phyloP scores from a whole-genome alignment of 2,797 vertebrate genomes.

The Enteromius paludinosus region DNA sequence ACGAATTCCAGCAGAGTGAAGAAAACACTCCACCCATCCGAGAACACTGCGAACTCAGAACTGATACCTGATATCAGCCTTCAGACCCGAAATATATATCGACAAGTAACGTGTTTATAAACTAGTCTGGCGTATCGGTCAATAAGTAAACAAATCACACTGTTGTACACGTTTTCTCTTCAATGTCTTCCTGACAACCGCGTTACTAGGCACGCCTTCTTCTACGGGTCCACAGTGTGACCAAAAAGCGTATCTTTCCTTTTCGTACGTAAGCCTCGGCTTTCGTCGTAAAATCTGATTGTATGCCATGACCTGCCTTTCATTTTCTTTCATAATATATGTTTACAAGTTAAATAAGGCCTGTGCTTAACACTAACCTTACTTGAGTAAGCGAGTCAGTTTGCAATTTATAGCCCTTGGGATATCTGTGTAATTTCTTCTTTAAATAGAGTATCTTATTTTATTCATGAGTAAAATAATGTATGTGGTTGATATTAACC shows the following conservation, averaged over 20 bases:
- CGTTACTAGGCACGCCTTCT: constrained; percentile 68
- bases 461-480: neutral
- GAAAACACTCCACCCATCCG: constrained; percentile 15
- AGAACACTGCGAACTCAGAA: neutral
- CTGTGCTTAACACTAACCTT: no score
- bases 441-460: neutral
- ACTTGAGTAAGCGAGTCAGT: neutral
- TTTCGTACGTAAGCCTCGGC: neutral
- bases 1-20: neutral
- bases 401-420: neutral
- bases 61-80: neutral
- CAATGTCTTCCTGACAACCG: constrained; percentile 75
- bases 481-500: neutral
- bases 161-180: constrained; percentile 16
- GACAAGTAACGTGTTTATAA: neutral
- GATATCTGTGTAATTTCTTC: neutral
- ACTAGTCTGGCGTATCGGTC: neutral
- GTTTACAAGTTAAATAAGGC: no score
- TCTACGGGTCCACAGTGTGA: constrained; percentile 64
- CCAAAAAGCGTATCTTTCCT: constrained; percentile 12
- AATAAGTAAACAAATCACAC: constrained; percentile 28
- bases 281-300: neutral
- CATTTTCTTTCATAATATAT: neutral
- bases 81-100: neutral
- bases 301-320: neutral